Base-by-base conservation (phyloP, 2,113 vertebrate genomes). In the Junco hyemalis region DNA sequence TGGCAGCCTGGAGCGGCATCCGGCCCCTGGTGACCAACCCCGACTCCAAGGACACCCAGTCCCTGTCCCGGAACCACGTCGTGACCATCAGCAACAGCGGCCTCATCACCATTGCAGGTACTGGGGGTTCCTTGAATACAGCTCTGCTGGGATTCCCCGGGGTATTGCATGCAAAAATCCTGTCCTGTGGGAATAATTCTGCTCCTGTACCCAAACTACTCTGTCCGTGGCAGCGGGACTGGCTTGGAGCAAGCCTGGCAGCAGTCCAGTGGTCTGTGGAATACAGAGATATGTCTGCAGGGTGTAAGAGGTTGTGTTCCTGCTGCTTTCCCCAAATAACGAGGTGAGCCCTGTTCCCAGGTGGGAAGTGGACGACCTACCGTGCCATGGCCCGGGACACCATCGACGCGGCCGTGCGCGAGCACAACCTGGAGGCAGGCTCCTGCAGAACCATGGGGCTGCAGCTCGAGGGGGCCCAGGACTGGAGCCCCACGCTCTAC, bases 301-400 rank as follows among this genome's bases (percentile, higher is more conserved):
- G 12, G 4, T 1, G 0, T 9, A 9, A 12, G 22, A 33, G 1
- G 29, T 12, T 11, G 0, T 21, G 0, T 45, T 35, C 13, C 1
- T 1, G n/a, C 36, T 56, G 53, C 47, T 28, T 10, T 10, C 56
- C 60, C 72, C 40, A n/a, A 33, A 2, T 44, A 2, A 56, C 7
- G 11, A 7, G 13, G 35, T 17, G 22, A 3, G 25, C 0, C 61
- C 54, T 60, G 57, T 60, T 15, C 23, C 9, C 91, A 99, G 99
- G 99, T 69, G 99, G 99, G 42, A 99, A 99, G 97, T 99, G 99
- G 99, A 99, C 99, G 2, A 99, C 99, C 0, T 99, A 99, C 90
- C 98, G 99, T 9, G 97, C 99, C 47, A 99, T 99, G 99, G 99
- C 99, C 0, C 98, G 99, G 88, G 99, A 99, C 82, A 98, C 99